phyloP scores from a whole-genome alignment of 35 echinoderm and acorn worm species.

The Apostichopus japonicus region DNA sequence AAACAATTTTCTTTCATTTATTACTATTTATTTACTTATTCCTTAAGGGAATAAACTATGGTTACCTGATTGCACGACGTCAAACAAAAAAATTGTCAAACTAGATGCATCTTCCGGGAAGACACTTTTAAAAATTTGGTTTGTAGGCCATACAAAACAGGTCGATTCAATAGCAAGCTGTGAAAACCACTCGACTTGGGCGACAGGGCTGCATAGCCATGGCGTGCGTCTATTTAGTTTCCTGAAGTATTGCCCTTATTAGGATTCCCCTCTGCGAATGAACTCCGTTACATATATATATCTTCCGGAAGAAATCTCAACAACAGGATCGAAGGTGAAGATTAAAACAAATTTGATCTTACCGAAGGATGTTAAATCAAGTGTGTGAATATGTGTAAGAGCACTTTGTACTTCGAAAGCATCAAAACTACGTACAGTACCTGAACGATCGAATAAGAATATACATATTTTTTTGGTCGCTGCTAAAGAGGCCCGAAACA shows the following conservation, averaged over 20 bases:
- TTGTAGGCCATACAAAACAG: constrained; percentile 32
- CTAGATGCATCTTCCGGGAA: not conserved
- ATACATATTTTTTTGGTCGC: no score
- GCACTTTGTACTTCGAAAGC: no score
- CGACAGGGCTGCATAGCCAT: not conserved
- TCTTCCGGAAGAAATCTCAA: not conserved
- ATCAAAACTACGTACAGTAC: no score
- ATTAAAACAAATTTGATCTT: not conserved
- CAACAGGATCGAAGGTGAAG: constrained; percentile 1
- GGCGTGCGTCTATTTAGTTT: not conserved
- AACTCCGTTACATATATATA: not conserved
- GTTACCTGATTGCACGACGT: not conserved
- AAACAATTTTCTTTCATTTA: no score
- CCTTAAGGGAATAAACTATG: no score
- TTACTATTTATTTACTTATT: no score
- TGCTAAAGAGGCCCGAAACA: no score
- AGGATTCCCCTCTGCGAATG: not conserved
- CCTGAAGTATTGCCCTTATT: constrained; percentile 2
- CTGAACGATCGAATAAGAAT: no score
- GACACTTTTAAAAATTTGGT: constrained; percentile 1
- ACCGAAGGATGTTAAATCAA: not conserved
- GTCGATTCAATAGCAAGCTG: constrained; percentile 25
- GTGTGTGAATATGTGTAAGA: not conserved
- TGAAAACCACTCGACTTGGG: not conserved
- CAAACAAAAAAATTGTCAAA: not conserved